Evolutionary conservation across 2,888 invertebrate genomes (phyloP).

Genomic region (Coenonympha glycerion): DNA sequence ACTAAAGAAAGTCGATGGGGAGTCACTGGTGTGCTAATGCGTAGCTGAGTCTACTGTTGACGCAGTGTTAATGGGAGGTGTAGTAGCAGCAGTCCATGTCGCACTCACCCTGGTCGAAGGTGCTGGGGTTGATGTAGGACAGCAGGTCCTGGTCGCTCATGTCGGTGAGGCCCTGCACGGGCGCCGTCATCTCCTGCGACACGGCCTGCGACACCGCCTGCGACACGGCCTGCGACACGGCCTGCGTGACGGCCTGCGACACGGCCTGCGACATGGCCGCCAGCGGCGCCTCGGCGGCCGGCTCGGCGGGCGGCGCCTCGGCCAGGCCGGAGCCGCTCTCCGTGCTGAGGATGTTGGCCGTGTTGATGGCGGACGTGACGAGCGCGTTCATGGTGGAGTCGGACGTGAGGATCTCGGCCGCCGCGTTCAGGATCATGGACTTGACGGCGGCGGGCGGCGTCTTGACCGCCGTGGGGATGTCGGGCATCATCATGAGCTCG

Average conservation of each 20-base stretch:
- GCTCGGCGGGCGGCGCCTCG: constrained; percentile 49
- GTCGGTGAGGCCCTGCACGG: constrained; percentile 83
- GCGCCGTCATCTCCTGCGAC: constrained; percentile 74
- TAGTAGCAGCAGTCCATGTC: constrained; percentile 34
- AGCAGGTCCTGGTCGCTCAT: constrained; percentile 92
- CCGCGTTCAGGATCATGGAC: constrained; percentile 84
- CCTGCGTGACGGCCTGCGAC: constrained; percentile 67
- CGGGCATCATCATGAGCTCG: constrained; percentile 60
- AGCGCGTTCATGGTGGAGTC: constrained; percentile 75
- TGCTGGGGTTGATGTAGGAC: constrained; percentile 91
- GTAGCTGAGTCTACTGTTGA: no score
- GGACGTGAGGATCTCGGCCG: constrained; percentile 81
- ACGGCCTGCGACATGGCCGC: constrained; percentile 72
- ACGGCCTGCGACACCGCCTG: constrained; percentile 70
- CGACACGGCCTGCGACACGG: constrained; percentile 67
- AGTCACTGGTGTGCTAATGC: no score
- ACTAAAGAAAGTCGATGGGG: no score
- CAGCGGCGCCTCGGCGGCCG: constrained; percentile 55
- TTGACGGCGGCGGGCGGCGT: constrained; percentile 80
- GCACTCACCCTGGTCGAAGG: constrained; percentile 87
- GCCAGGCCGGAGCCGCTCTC: constrained; percentile 44
- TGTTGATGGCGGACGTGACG: constrained; percentile 73
- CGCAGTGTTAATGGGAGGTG: neutral
- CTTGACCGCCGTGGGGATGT: constrained; percentile 63
- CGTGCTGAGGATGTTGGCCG: constrained; percentile 63